phyloP scores from a whole-genome alignment of 53 echinoderm and acorn worm genomes.

The Paelopatides confundens region DNA sequence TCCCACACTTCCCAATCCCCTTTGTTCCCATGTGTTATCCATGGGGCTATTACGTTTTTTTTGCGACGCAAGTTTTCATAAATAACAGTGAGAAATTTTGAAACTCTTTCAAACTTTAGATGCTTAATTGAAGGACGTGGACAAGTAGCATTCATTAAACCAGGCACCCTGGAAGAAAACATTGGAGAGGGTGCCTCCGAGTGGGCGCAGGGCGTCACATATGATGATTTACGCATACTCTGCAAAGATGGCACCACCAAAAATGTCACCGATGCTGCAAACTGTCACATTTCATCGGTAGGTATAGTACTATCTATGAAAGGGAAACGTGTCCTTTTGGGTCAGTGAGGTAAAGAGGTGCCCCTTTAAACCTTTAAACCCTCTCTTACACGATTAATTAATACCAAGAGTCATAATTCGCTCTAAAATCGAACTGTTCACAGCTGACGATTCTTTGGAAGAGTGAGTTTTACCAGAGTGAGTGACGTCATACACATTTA shows the following conservation, averaged over 20 bases:
- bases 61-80: neutral
- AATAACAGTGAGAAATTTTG: neutral
- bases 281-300: constrained; percentile 81
- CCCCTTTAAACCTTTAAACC: too few relatives aligned
- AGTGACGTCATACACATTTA: too few relatives aligned
- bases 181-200: constrained; percentile 40
- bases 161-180: constrained; percentile 60
- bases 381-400: too few relatives aligned
- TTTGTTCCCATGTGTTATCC: too few relatives aligned
- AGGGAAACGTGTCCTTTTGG: too few relatives aligned
- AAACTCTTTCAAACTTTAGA: constrained; percentile 34
- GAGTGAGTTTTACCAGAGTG: too few relatives aligned
- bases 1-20: too few relatives aligned
- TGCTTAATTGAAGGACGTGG: constrained; percentile 76
- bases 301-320: neutral
- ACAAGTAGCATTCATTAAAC: constrained; percentile 93
- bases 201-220: constrained; percentile 45
- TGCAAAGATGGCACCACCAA: constrained; percentile 69
- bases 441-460: too few relatives aligned
- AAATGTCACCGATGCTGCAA: constrained; percentile 27
- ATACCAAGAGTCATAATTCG: too few relatives aligned
- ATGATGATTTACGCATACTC: constrained; percentile 62
- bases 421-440: too few relatives aligned
- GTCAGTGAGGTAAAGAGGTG: too few relatives aligned
- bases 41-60: too few relatives aligned